Evolutionary conservation across 2,113 vertebrate genomes (phyloP).

Genomic region (Glaucidium brasilianum): DNA sequence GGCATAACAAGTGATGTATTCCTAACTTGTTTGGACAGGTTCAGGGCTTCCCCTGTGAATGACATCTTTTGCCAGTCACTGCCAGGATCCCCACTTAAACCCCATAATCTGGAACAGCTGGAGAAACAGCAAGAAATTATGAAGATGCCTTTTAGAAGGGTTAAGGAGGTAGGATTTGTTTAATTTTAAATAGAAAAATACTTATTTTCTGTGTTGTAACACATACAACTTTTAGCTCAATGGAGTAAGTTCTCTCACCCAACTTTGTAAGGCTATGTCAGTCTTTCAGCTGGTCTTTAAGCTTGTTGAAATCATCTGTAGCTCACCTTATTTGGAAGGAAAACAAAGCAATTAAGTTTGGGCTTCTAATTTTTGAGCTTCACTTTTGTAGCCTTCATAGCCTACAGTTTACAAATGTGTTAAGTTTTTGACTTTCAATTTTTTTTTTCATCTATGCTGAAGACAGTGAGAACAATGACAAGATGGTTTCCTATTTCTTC

Average conservation of each 20-base stretch:
- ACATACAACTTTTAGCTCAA: background rate
- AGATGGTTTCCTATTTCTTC: background rate
- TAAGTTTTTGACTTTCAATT: background rate
- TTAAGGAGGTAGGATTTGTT: conserved; percentile 75
- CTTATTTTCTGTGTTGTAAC: background rate
- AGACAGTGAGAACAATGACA: background rate
- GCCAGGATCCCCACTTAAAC: conserved; percentile 89
- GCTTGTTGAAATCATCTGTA: background rate
- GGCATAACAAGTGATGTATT: background rate
- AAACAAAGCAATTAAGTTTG: background rate
- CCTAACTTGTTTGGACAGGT: conserved; percentile 64
- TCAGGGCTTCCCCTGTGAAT: conserved; percentile 93
- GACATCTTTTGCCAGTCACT: conserved; percentile 96
- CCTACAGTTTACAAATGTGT: background rate
- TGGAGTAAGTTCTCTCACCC: background rate
- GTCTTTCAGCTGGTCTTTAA: background rate
- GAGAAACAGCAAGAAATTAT: conserved; percentile 89
- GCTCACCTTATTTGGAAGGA: background rate
- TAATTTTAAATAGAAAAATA: background rate
- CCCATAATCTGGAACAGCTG: conserved; percentile 84
- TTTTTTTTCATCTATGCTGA: background rate
- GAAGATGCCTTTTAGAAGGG: conserved; percentile 84
- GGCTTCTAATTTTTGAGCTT: background rate
- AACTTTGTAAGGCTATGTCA: background rate
- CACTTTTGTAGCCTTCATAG: background rate